These are phyloP conservation scores for Ectropis grisescens DNA, from an alignment of 1,140 invertebrate genomes.

Conservation along the genomic window DNA sequence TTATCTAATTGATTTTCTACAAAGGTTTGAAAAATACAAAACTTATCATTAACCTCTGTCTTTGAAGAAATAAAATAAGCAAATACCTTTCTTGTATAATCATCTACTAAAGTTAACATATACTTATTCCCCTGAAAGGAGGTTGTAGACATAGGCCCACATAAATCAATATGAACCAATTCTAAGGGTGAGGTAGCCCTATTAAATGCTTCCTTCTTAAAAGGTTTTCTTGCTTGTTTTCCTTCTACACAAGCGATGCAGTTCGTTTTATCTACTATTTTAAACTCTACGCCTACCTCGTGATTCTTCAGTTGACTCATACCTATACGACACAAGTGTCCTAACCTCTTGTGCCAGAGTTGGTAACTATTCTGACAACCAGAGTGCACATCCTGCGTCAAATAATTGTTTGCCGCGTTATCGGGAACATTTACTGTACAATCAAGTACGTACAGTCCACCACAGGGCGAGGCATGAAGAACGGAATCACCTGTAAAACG, in stretches of 20 bases:
- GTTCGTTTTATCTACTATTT: neutral
- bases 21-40: too few species aligned
- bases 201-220: constrained; percentile 2
- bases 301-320: constrained; percentile 6
- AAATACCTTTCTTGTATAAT: constrained; percentile 10
- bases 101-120: constrained; percentile 44
- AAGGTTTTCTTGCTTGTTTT: constrained; percentile 8
- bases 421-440: constrained; percentile 1
- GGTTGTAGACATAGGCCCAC: constrained; percentile 33
- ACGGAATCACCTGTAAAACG: constrained; percentile 3
- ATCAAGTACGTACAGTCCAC: constrained; percentile 2
- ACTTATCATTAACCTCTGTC: too few species aligned
- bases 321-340: constrained; percentile 14
- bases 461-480: constrained; percentile 3
- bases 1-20: too few species aligned
- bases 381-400: constrained; percentile 5
- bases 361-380: neutral
- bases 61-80: too few species aligned
- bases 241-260: constrained; percentile 7
- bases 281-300: constrained; percentile 3
- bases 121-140: constrained; percentile 33
- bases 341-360: constrained; percentile 20
- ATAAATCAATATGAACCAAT: constrained; percentile 39
- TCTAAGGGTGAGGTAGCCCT: constrained; percentile 7
- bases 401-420: too few species aligned